phyloP scores from a whole-genome alignment of 2,113 vertebrate genomes.

The Megalops atlanticus region DNA sequence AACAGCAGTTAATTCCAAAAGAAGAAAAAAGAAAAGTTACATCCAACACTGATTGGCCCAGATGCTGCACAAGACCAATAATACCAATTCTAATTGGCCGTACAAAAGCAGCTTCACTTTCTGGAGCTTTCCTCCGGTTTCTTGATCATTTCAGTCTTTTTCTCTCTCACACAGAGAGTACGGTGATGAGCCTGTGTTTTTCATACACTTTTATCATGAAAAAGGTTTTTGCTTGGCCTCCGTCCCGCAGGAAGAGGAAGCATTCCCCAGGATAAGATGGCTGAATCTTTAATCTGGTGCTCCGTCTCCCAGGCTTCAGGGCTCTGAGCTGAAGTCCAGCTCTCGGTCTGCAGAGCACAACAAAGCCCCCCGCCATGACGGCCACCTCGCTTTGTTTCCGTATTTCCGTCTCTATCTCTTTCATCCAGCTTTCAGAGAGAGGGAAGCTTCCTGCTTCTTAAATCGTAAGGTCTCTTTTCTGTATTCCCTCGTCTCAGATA shows the following conservation, averaged over 20 bases:
- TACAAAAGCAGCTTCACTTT: too few relatives aligned
- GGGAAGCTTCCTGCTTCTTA: not conserved
- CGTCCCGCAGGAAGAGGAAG: not conserved
- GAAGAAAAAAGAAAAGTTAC: too few relatives aligned
- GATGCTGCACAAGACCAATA: too few relatives aligned
- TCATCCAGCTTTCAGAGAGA: not conserved
- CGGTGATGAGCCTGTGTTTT: too few relatives aligned
- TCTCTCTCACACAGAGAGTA: too few relatives aligned
- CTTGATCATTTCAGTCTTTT: too few relatives aligned
- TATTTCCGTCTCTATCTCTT: not conserved
- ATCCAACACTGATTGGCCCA: too few relatives aligned
- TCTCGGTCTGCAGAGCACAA: not conserved
- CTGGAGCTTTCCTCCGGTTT: too few relatives aligned
- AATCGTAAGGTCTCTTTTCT: not conserved
- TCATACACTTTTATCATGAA: not conserved
- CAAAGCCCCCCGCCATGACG: too few relatives aligned
- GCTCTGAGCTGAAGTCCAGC: not conserved
- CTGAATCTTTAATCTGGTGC: not conserved
- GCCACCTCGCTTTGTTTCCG: too few relatives aligned
- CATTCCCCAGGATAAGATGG: not conserved
- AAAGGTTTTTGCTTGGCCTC: not conserved
- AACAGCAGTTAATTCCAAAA: too few relatives aligned
- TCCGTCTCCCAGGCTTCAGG: not conserved
- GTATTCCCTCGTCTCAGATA: not conserved
- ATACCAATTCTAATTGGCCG: too few relatives aligned